Base-by-base conservation (phyloP, 2,888 invertebrate species). In the Drosophila subquinaria region DNA sequence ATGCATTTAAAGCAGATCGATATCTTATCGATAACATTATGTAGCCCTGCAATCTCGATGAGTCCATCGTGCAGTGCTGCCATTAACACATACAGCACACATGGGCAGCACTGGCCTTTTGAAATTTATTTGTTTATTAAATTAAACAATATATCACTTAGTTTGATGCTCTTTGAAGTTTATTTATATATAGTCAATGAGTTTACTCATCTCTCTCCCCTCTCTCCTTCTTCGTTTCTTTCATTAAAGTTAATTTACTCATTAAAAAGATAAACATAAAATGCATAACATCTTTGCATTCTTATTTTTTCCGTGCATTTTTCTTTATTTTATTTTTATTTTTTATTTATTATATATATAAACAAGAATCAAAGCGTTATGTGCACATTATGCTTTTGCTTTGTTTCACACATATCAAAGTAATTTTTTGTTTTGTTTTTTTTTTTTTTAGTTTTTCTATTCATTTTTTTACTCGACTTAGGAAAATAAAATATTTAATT, bases 181-280 rank as follows among this genome's bases (percentile, higher is more conserved):
- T 79, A 69, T 71, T 72, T 65, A 56, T 64, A 55, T 70, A 47
- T 63, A 51, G 59, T 67, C 48, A 57, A 82, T 77, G 69, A 78
- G 68, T 70, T 75, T 83, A 69, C 52, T 69, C 72, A 67, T 82
- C 33, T 65, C 56, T 56, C 61, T 65, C 43, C 5, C n/a, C 10
- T 23, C 42, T 50, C 70, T 52, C 50, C 56, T 48, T 62, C 35
- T 15, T 38, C 38, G n/a, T n/a, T 15, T 15, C 51, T 8, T 74
- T 30, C 50, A 48, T 61, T 74, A 50, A 72, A 75, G 77, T 80
- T 85, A 82, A 82, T 73, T 77, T 68, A 67, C 62, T 80, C 66
- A 64, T 68, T 79, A 71, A 78, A 67, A 72, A 65, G 66, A 72
- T 79, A 82, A 83, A 85, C 80, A 73, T 72, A 86, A 81, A 88